Conservation (phyloP, 2,888 invertebrate species). For the Myopa tessellatipennis region DNA sequence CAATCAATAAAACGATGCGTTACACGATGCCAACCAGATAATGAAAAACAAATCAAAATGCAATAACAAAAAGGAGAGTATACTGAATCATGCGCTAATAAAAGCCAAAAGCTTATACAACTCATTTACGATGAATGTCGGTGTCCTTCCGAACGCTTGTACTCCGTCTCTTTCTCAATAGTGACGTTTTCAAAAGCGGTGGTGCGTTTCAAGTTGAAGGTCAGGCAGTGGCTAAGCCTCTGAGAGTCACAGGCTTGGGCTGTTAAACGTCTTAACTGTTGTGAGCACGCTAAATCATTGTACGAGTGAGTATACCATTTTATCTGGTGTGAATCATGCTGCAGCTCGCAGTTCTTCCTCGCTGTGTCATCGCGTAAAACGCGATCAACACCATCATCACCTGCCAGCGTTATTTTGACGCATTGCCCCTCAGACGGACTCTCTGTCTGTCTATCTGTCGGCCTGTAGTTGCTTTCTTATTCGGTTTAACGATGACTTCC, state of each 20-base stretch:
- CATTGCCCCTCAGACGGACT: not conserved
- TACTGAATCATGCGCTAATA: conserved; percentile 10
- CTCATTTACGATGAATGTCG: not conserved
- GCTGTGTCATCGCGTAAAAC: not conserved
- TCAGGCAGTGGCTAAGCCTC: conserved; percentile 13
- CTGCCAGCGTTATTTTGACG: conserved; percentile 6
- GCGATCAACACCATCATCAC: not conserved
- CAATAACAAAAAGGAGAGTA: not conserved
- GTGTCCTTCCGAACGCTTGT: not conserved
- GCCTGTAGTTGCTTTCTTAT: conserved; percentile 19
- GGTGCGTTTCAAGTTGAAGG: conserved; percentile 35
- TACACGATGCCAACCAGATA: no score
- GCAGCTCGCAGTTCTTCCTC: not conserved
- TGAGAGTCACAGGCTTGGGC: not conserved
- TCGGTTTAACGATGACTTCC: not conserved
- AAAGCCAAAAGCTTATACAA: not conserved
- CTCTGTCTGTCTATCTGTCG: not conserved
- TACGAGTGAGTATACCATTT: not conserved
- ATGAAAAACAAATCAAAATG: not conserved
- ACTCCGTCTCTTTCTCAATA: not conserved
- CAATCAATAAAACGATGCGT: not conserved
- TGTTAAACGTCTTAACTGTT: not conserved
- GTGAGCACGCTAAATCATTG: not conserved
- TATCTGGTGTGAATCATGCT: conserved; percentile 6
- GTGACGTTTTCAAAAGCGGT: not conserved